phyloP scores from a whole-genome alignment of 1,140 invertebrate genomes.

The Solen grandis region DNA sequence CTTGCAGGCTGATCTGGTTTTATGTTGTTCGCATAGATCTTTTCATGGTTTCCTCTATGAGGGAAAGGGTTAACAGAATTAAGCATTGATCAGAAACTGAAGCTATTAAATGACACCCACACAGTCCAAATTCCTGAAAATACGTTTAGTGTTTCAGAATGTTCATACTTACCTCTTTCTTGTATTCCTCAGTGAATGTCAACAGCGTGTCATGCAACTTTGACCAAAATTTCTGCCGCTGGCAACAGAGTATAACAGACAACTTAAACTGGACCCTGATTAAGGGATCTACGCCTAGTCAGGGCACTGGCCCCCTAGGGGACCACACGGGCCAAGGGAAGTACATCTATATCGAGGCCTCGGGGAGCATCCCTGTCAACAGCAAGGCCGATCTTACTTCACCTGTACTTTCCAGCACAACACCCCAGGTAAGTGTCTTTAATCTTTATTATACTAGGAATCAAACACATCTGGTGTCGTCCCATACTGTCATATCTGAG shows the following conservation, averaged over 20 bases:
- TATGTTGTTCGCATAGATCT: too few relatives aligned
- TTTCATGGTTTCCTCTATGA: too few relatives aligned
- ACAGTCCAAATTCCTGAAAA: too few relatives aligned
- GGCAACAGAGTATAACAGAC: slow-evolving; percentile 59
- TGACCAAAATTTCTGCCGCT: slow-evolving; percentile 66
- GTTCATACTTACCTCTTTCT: too few relatives aligned
- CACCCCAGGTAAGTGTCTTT: slow-evolving; percentile 6
- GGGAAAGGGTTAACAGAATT: too few relatives aligned
- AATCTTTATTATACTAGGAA: too few relatives aligned
- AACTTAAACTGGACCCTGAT: slow-evolving; percentile 68
- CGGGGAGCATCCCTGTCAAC: slow-evolving; percentile 38
- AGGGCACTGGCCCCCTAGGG: slow-evolving; percentile 80
- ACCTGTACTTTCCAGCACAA: slow-evolving; percentile 60
- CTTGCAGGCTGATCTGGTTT: too few relatives aligned
- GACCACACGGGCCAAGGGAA: slow-evolving; percentile 75
- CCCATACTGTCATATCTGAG: too few relatives aligned
- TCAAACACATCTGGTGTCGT: too few relatives aligned
- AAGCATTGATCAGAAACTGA: too few relatives aligned
- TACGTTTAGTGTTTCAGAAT: too few relatives aligned
- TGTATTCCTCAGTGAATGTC: neutral
- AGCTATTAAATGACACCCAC: too few relatives aligned
- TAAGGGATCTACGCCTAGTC: slow-evolving; percentile 57
- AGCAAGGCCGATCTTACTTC: slow-evolving; percentile 67
- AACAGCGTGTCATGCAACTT: slow-evolving; percentile 59
- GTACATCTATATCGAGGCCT: slow-evolving; percentile 71